Evolutionary conservation across 2,888 invertebrate species (phyloP), one percentile per base, ranked within the genome.

Genomic region (Lycaena phlaeas): DNA sequence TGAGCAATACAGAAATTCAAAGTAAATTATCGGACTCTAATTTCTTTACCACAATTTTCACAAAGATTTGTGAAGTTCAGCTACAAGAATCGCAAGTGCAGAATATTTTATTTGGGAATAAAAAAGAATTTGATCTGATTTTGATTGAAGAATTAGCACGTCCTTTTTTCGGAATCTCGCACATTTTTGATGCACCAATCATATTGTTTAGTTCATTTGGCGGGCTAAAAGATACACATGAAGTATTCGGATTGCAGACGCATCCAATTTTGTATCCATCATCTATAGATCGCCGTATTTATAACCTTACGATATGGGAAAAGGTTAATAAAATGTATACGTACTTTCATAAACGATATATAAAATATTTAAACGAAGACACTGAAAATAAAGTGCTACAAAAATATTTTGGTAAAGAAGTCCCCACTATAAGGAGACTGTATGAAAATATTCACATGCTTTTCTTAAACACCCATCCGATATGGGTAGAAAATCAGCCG

Each of bases 391-490:
- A 45, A 15, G 18, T 51, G 10, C n/a, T 61, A 0, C 42, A 36
- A 38, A 47, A 43, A 18, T 11, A 49, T 7, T 53, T 65, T 38
- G 59, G 59, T 3, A 15, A 45, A 1, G 34, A 53, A 2, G 31
- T 49, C 0, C 64, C 64, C 2, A 2, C 51, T 0, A 10, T 59
- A 3, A 9, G 17, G 0, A 51, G 57, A 18, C 36, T 68, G 6
- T 41, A 40, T 2, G 47, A 61, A 18, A 60, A 61, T 31, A 50
- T 72, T 1, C 64, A 70, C 34, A 50, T 82, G 59, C 42, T 76
- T 11, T 68, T 85, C 34, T 27, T 76, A 0, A 85, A 84, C 49
- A 54, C 59, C 1, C 62, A 79, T 52, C 68, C 70, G 1, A 42
- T 69, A 5, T 68, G 67, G 50, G 61, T 61, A 14, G 54, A 51